Evolutionary conservation across 1,140 invertebrate species (phyloP).

Genomic region (Bicyclus anynana): DNA sequence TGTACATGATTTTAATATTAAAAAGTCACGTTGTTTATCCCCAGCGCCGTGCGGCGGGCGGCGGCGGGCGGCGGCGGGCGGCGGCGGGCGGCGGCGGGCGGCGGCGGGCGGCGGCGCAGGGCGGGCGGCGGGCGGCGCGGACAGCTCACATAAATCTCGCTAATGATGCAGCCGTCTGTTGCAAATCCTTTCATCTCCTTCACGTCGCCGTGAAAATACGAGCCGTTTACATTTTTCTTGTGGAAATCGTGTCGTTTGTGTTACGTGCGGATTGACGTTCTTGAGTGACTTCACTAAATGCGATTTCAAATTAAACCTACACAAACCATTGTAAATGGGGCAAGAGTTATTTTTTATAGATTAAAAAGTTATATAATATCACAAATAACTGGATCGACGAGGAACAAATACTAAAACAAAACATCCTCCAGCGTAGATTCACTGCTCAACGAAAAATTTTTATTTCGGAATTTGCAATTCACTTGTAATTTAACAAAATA

Average conservation of each 20-base stretch:
- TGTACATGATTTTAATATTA: too few relatives aligned
- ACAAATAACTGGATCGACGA: too few relatives aligned
- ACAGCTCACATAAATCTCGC: constrained; percentile 4
- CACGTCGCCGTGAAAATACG: not conserved
- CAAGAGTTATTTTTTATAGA: too few relatives aligned
- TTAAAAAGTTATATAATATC: too few relatives aligned
- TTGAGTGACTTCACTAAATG: too few relatives aligned
- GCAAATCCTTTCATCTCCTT: constrained; percentile 4
- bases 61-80: not conserved
- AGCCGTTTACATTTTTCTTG: not conserved
- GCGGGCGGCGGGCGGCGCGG: not conserved
- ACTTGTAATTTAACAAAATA: too few relatives aligned
- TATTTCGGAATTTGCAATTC: too few relatives aligned
- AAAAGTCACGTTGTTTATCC: not conserved
- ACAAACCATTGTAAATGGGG: too few relatives aligned
- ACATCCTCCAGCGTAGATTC: too few relatives aligned
- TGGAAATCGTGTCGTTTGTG: not conserved
- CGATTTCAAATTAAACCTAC: too few relatives aligned
- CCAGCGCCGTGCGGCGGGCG: not conserved
- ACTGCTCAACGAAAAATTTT: too few relatives aligned
- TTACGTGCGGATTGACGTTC: not conserved
- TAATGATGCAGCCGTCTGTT: constrained; percentile 6
- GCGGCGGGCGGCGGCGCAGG: not conserved
- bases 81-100: not conserved
- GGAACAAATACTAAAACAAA: too few relatives aligned